Percentiles rank a stretch among this genome's conserved stretches.
Evolutionary conservation across 2,888 invertebrate genomes (phyloP).

Genomic region (Cheilosia urbana): DNA sequence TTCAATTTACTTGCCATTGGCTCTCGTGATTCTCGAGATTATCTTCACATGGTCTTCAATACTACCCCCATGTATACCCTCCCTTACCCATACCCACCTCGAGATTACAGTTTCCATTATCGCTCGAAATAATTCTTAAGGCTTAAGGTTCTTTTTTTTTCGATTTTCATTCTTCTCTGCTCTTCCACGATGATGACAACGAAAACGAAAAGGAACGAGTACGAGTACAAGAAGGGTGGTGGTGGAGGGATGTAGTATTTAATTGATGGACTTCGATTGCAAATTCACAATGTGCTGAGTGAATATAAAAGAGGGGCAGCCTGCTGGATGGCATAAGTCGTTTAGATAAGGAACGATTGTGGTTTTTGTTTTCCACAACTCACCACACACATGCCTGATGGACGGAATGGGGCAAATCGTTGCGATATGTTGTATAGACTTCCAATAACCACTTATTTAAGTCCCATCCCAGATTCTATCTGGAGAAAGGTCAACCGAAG

Average conservation of each 20-base stretch:
- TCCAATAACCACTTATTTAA: constrained; percentile 26
- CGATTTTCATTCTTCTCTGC: neutral
- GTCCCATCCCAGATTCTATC: constrained; percentile 26
- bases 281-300: constrained; percentile 26
- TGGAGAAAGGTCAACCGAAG: constrained; percentile 38
- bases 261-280: constrained; percentile 59
- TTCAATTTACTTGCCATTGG: constrained; percentile 55
- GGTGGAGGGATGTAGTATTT: constrained; percentile 8
- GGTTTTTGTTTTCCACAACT: constrained; percentile 9
- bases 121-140: constrained; percentile 40
- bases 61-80: neutral
- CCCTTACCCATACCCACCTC: neutral
- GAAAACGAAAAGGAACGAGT: neutral
- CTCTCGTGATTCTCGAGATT: constrained; percentile 43
- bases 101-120: constrained; percentile 59
- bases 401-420: neutral
- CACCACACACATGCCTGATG: neutral
- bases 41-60: constrained; percentile 26
- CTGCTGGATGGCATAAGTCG: constrained; percentile 24
- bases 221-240: neutral
- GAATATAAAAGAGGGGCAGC: neutral
- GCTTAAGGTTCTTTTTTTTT: neutral
- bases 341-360: constrained; percentile 49
- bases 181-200: neutral
- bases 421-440: constrained; percentile 21